phyloP scores from a whole-genome alignment of 2,888 invertebrate genomes.

The Campoplex capitator region DNA sequence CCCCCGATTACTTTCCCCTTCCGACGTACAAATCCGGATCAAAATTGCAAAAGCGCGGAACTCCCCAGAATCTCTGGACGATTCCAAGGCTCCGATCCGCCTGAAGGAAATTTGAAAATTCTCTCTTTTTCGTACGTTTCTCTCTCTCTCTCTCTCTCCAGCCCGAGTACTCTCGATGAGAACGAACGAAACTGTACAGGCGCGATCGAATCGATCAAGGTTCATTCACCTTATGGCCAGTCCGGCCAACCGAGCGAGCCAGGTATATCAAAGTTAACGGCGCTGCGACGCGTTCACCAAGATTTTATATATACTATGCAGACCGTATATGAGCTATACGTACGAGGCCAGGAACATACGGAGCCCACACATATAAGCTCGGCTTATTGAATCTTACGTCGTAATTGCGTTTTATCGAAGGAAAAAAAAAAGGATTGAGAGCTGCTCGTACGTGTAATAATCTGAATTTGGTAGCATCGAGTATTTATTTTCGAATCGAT shows the following conservation, averaged over 20 bases:
- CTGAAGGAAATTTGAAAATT: not conserved
- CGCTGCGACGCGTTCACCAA: conserved; percentile 65
- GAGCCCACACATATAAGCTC: conserved; percentile 25
- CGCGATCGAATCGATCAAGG: conserved; percentile 66
- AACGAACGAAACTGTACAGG: conserved; percentile 40
- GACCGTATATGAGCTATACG: conserved; percentile 1
- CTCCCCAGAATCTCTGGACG: too few relatives aligned
- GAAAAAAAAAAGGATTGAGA: not conserved
- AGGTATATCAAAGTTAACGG: conserved; percentile 68
- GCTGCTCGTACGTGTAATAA: not conserved
- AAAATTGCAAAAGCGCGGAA: too few relatives aligned
- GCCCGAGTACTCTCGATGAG: conserved; percentile 7
- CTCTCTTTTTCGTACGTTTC: conserved; percentile 3
- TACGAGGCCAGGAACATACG: not conserved
- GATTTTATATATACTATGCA: conserved; percentile 55
- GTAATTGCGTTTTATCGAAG: conserved; percentile 26
- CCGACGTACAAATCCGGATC: too few relatives aligned
- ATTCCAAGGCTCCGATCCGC: too few relatives aligned
- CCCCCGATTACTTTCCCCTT: too few relatives aligned
- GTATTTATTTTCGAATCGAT: not conserved
- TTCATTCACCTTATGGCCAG: conserved; percentile 62
- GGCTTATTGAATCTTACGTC: conserved; percentile 40
- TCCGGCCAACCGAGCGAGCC: conserved; percentile 53
- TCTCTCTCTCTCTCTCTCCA: conserved; percentile 20
- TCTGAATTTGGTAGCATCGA: not conserved